Evolutionary conservation across 2,888 invertebrate genomes (phyloP).

Genomic region (Agrilus mali): DNA sequence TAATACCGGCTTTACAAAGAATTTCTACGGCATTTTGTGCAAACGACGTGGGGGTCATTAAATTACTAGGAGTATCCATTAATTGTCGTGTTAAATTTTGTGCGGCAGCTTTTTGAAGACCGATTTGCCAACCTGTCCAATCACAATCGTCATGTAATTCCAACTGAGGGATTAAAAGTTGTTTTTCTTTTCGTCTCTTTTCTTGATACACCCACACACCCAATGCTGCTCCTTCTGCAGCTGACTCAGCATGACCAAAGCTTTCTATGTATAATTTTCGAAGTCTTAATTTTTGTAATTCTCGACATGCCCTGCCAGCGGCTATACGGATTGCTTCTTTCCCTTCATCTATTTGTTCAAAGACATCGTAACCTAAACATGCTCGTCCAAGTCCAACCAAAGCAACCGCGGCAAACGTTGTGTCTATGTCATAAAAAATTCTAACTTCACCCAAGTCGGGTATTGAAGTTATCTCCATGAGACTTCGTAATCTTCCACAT

Average conservation of each 20-base stretch:
- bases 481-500: conserved; percentile 42
- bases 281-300: conserved; percentile 41
- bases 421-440: conserved; percentile 51
- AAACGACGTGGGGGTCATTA: conserved; percentile 66
- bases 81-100: conserved; percentile 68
- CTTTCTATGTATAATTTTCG: conserved; percentile 55
- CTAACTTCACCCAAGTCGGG: conserved; percentile 43
- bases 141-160: conserved; percentile 52
- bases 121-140: conserved; percentile 58
- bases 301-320: conserved; percentile 46
- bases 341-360: conserved; percentile 60
- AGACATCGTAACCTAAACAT: conserved; percentile 50
- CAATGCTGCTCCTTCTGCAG: conserved; percentile 65
- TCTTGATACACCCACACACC: conserved; percentile 61
- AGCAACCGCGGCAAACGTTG: conserved; percentile 50
- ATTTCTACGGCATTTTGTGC: conserved; percentile 53
- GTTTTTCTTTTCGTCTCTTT: conserved; percentile 36
- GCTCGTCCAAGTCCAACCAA: conserved; percentile 63
- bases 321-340: conserved; percentile 63
- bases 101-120: conserved; percentile 58
- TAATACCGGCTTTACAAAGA: conserved; percentile 41
- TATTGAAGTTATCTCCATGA: conserved; percentile 33
- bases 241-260: conserved; percentile 64
- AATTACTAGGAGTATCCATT: conserved; percentile 70
- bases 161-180: conserved; percentile 32